Evolutionary conservation across 2,888 invertebrate genomes (phyloP).

Genomic region (Dastarcus helophoroides): DNA sequence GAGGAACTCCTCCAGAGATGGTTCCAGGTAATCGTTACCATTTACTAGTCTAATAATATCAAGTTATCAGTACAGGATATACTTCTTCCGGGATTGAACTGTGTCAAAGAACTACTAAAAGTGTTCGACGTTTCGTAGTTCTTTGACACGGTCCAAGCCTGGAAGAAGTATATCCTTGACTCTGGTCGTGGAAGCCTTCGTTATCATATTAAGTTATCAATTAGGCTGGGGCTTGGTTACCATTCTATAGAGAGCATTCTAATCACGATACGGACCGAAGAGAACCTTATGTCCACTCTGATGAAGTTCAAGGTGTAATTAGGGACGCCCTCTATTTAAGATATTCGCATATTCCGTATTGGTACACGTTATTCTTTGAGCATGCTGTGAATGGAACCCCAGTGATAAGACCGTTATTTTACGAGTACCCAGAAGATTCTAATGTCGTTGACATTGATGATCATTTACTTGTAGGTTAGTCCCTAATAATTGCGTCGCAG

Average conservation of each 20-base stretch:
- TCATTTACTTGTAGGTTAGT: slow-evolving; percentile 60
- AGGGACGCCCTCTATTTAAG: slow-evolving; percentile 57
- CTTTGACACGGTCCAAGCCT: no score
- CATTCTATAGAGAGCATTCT: slow-evolving; percentile 86
- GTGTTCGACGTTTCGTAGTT: no score
- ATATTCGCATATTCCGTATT: slow-evolving; percentile 77
- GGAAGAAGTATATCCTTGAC: no score
- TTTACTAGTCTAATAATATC: no score
- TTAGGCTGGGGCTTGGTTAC: no score
- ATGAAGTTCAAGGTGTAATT: slow-evolving; percentile 54
- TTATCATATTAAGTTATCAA: no score
- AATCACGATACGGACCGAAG: slow-evolving; percentile 88
- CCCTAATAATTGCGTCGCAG: no score
- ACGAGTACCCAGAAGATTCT: slow-evolving; percentile 74
- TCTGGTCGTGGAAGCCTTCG: no score
- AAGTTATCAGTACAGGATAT: no score
- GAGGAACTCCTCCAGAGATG: slow-evolving; percentile 70
- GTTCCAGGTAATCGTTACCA: slow-evolving; percentile 41
- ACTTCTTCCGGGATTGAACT: no score
- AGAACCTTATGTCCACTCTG: slow-evolving; percentile 87
- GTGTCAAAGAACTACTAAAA: no score
- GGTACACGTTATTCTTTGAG: slow-evolving; percentile 86
- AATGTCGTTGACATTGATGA: slow-evolving; percentile 69
- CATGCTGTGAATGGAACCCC: slow-evolving; percentile 72
- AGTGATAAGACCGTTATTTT: slow-evolving; percentile 79